These are phyloP conservation scores for Periophthalmodon schlosseri DNA, from an alignment of 2,113 vertebrate genomes.

Conservation along the genomic window DNA sequence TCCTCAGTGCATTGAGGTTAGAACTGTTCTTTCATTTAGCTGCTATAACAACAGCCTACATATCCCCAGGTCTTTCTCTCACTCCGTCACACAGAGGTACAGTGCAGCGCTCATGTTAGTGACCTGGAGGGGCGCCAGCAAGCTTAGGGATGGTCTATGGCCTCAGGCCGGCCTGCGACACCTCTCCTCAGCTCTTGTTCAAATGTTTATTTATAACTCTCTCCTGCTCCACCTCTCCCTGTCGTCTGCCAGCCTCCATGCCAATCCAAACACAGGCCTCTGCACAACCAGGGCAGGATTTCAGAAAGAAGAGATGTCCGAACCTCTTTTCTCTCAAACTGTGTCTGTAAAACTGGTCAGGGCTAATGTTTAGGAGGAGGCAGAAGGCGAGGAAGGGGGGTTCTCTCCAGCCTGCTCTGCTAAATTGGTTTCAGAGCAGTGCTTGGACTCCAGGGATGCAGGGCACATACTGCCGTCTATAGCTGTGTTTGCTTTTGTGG, in stretches of 20 bases:
- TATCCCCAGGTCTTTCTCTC: slow-evolving; percentile 23
- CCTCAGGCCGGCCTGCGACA: slow-evolving; percentile 73
- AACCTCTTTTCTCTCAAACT: slow-evolving; percentile 40
- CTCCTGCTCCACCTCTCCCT: slow-evolving; percentile 74
- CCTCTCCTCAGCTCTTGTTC: slow-evolving; percentile 81
- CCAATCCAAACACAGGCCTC: slow-evolving; percentile 86
- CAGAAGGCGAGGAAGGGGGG: slow-evolving; percentile 47
- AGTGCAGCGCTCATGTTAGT: slow-evolving; percentile 78
- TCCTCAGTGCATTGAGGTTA: slow-evolving; percentile 17
- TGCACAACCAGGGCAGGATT: slow-evolving; percentile 81
- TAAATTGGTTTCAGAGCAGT: slow-evolving; percentile 86
- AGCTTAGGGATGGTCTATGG: slow-evolving; percentile 67
- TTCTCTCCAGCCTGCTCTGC: slow-evolving; percentile 83
- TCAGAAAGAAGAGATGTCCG: slow-evolving; percentile 78
- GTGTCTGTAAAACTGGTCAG: slow-evolving; percentile 50
- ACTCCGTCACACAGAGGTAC: slow-evolving; percentile 33
- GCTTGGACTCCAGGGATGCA: slow-evolving; percentile 80
- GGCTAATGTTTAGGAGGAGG: slow-evolving; percentile 49
- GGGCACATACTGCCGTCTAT: slow-evolving; percentile 66
- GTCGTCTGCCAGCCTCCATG: slow-evolving; percentile 80
- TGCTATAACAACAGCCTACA: slow-evolving; percentile 42
- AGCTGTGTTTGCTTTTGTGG: slow-evolving; percentile 76
- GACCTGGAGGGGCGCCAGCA: slow-evolving; percentile 80
- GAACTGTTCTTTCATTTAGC: slow-evolving; percentile 41
- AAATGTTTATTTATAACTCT: slow-evolving; percentile 85